Base-by-base conservation (phyloP, 2,888 invertebrate species). In the Mechanitis mazaeus region DNA sequence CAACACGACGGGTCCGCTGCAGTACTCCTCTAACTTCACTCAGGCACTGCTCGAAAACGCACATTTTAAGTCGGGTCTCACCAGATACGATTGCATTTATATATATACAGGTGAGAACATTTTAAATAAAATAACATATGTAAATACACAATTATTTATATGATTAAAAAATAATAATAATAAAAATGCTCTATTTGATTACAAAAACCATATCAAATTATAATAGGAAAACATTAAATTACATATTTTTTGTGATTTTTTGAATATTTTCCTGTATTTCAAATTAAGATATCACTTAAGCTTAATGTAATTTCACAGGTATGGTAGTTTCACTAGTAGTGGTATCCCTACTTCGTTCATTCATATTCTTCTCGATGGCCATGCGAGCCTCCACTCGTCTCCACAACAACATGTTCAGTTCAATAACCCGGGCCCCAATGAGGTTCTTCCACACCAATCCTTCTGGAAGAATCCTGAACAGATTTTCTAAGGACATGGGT, bases 401-500 rank as follows among this genome's bases (percentile, higher is more conserved):
- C 0, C 98, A 98, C 84, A 94, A 95, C 81, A 88, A 83, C 20
- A 97, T 98, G 97, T 97, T 97, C 80, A 83, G 91, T n/a, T 91
- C 94, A 38, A 93, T 98, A 31, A 94, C 96, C 2, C 91, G 94
- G 28, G 94, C 96, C 0, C 93, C 95, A 0, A 95, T 97, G 93
- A 91, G 93, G 33, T 98, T 98, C 87, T 98, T 97, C 86, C 96
- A 97, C 77, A 93, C 93, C 3, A 97, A 97, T 83, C 95, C 96
- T 0, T 94, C 94, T 0, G 95, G 95, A 0, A 87, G 95, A 55
- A 94, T 97, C 71, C 87, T 97, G 55, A 97, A 97, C 84, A 90
- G 97, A 33, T 97, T 97, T 84, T 95, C 97, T 0, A 97, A 97
- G 81, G 97, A 97, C 74, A 94, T 96, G 91, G 96, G 93, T 0